phyloP scores from a whole-genome alignment of 2,888 invertebrate species.

The Nymphalis urticae region DNA sequence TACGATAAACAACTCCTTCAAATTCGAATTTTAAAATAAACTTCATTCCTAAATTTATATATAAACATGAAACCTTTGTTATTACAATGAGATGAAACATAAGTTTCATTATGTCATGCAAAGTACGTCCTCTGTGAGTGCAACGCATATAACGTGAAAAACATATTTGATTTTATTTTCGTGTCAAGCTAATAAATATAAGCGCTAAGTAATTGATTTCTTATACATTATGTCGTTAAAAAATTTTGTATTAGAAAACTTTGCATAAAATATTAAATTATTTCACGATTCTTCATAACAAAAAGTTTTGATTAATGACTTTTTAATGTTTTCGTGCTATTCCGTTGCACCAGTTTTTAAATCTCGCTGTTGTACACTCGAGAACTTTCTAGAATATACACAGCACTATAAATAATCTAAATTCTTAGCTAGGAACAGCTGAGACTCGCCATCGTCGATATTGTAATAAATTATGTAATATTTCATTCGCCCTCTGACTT shows the following conservation, averaged over 20 bases:
- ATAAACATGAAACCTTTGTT: too few relatives aligned
- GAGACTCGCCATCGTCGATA: slow-evolving; percentile 4
- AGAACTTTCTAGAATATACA: slow-evolving; percentile 1
- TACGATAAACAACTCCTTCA: too few relatives aligned
- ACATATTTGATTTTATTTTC: too few relatives aligned
- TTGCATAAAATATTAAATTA: slow-evolving; percentile 3
- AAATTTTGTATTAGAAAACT: background rate
- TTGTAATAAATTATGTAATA: background rate
- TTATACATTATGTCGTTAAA: background rate
- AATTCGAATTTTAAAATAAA: too few relatives aligned
- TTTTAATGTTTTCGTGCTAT: slow-evolving; percentile 27
- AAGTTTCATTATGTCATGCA: too few relatives aligned
- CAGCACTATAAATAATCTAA: slow-evolving; percentile 8
- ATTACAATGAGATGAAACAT: too few relatives aligned
- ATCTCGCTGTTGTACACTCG: slow-evolving; percentile 10
- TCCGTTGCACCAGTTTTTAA: slow-evolving; percentile 21
- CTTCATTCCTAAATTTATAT: too few relatives aligned
- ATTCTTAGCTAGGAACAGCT: background rate
- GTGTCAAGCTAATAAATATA: too few relatives aligned
- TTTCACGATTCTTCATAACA: slow-evolving; percentile 10
- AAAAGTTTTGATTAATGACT: slow-evolving; percentile 31
- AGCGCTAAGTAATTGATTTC: too few relatives aligned
- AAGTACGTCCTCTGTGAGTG: too few relatives aligned
- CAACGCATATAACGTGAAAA: too few relatives aligned
- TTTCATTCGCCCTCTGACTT: background rate